Conservation (phyloP, 2,888 invertebrate genomes). For the Ptilodon capucinus region DNA sequence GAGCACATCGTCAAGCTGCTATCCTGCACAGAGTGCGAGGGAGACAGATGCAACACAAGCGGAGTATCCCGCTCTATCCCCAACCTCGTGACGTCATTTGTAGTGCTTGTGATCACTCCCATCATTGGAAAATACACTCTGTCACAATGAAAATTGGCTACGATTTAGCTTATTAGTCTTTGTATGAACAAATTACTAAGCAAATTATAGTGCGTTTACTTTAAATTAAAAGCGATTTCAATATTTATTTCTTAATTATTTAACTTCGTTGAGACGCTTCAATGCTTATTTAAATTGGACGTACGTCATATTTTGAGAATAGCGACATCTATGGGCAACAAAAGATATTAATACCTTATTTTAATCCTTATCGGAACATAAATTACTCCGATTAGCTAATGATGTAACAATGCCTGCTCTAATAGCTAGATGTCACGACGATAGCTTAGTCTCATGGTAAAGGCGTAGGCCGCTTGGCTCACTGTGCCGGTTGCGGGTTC, state of each 20-base stretch:
- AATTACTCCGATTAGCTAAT: too few species aligned
- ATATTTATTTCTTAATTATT: background rate
- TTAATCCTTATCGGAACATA: too few species aligned
- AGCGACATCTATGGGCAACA: too few species aligned
- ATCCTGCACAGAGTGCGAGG: conserved; percentile 58
- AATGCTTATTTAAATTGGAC: too few species aligned
- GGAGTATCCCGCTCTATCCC: conserved; percentile 45
- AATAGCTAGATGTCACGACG: too few species aligned
- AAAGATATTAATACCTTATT: too few species aligned
- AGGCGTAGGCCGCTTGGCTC: too few species aligned
- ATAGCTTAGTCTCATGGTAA: too few species aligned
- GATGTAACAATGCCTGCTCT: too few species aligned
- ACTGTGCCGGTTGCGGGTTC: too few species aligned
- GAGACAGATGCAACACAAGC: conserved; percentile 54
- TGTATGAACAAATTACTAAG: background rate
- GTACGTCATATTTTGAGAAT: too few species aligned
- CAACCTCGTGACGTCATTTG: conserved; percentile 42
- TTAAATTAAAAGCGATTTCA: background rate
- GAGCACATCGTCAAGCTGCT: conserved; percentile 43
- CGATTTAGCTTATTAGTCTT: background rate
- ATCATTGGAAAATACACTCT: conserved; percentile 54
- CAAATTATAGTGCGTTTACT: background rate
- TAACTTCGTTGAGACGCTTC: too few species aligned
- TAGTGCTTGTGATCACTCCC: conserved; percentile 53
- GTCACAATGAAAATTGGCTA: conserved; percentile 23